phyloP scores from a whole-genome alignment of 1,140 invertebrate species.

The Aphis gossypii region DNA sequence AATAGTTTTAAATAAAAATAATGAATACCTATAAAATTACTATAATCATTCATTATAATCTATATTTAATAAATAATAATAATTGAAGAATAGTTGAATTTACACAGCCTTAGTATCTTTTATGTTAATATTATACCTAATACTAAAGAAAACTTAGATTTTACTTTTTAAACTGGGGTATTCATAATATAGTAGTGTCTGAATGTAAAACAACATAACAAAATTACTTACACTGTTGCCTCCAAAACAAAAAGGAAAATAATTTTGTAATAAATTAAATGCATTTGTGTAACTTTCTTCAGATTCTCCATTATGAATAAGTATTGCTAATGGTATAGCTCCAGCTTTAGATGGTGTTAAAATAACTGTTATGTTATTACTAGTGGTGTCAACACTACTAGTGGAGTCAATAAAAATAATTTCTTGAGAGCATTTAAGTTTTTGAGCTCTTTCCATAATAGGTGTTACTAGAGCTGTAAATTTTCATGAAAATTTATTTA shows the following conservation, averaged over 20 bases:
- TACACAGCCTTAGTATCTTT: too few relatives aligned
- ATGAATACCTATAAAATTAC: not conserved
- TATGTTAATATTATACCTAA: not conserved
- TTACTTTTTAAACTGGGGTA: not conserved
- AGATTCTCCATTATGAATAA: constrained; percentile 7
- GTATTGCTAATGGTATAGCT: constrained; percentile 17
- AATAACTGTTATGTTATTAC: constrained; percentile 8
- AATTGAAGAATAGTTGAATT: not conserved
- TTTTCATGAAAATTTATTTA: too few relatives aligned
- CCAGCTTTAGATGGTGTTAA: constrained; percentile 18
- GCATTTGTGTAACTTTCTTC: constrained; percentile 18
- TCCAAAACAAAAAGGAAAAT: constrained; percentile 25
- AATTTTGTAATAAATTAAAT: constrained; percentile 27
- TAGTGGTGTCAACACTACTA: constrained; percentile 8
- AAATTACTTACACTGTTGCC: constrained; percentile 12
- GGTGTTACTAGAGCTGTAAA: too few relatives aligned
- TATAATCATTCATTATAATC: not conserved
- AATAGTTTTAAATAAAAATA: not conserved
- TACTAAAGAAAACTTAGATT: not conserved
- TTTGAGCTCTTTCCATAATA: too few relatives aligned
- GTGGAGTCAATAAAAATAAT: too few relatives aligned
- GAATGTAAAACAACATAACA: not conserved
- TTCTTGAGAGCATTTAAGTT: too few relatives aligned
- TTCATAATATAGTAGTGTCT: not conserved
- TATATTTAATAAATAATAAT: not conserved